Percentiles rank a stretch among this genome's conserved stretches.
Evolutionary conservation across 2,888 invertebrate genomes (phyloP).

Genomic region (Sphecodes monilicornis): DNA sequence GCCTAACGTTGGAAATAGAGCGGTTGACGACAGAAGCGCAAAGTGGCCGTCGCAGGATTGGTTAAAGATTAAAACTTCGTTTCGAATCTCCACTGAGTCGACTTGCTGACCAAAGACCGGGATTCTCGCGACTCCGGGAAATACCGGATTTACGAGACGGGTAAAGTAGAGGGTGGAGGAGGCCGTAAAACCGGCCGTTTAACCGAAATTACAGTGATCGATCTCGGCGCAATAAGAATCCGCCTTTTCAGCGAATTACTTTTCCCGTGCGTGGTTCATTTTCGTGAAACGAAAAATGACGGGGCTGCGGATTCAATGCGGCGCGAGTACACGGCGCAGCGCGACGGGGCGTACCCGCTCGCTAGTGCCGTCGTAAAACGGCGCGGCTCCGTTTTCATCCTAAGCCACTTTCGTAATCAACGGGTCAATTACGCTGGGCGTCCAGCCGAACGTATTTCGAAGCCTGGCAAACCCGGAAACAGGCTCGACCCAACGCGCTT

Average conservation of each 20-base stretch:
- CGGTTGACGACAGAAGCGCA: neutral
- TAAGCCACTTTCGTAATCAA: conserved; percentile 69
- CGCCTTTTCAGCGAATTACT: conserved; percentile 61
- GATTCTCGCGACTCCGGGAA: conserved; percentile 36
- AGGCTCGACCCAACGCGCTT: conserved; percentile 35
- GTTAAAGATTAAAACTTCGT: conserved; percentile 1
- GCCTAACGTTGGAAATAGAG: neutral
- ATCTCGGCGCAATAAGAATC: conserved; percentile 57
- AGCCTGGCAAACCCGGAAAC: conserved; percentile 50
- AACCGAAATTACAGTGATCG: conserved; percentile 61
- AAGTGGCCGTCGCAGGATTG: neutral
- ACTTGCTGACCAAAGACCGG: neutral
- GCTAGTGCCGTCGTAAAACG: conserved; percentile 53
- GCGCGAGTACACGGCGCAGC: neutral
- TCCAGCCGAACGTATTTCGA: conserved; percentile 37
- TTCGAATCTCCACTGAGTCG: neutral
- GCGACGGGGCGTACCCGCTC: conserved; percentile 26
- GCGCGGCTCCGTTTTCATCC: conserved; percentile 47
- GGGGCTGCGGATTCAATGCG: neutral
- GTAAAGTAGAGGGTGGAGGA: neutral
- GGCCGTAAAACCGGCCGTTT: conserved; percentile 53
- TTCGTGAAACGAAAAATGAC: conserved; percentile 28
- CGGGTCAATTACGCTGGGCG: conserved; percentile 65
- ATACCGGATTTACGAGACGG: conserved; percentile 31
- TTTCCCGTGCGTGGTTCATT: conserved; percentile 40